phyloP scores from a whole-genome alignment of 2,113 vertebrate genomes.

The Thymallus thymallus region DNA sequence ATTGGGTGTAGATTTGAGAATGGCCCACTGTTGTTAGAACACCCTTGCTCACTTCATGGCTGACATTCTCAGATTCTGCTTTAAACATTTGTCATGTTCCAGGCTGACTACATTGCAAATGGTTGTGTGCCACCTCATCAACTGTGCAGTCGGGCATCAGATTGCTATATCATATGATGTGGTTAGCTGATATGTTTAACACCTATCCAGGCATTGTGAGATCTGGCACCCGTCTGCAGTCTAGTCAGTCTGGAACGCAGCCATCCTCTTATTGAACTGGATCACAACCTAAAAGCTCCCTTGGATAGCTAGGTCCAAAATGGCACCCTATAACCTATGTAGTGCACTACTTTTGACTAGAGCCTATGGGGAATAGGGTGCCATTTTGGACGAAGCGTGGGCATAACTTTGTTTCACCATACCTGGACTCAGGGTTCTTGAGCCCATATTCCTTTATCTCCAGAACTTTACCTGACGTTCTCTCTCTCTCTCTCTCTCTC shows the following conservation, averaged over 20 bases:
- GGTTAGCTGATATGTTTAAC: no score
- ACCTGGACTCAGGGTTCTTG: conserved; percentile 20
- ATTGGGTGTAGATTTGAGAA: neutral
- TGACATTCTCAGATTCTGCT: neutral
- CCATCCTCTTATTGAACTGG: conserved; percentile 8
- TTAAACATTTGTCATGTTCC: no score
- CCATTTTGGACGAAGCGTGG: conserved; percentile 16
- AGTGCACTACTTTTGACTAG: no score
- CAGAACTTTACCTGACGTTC: conserved; percentile 49
- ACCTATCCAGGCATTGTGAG: no score
- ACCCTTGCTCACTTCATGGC: neutral
- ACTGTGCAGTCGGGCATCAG: no score
- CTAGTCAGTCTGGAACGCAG: neutral
- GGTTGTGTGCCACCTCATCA: no score
- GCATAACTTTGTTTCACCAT: conserved; percentile 38
- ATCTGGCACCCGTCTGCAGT: no score
- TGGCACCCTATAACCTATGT: no score
- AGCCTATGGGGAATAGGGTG: no score
- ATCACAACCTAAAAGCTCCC: conserved; percentile 29
- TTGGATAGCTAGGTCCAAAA: conserved; percentile 11
- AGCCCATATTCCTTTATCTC: conserved; percentile 18
- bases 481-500: conserved; percentile 30
- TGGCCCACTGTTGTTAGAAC: neutral
- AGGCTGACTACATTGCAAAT: no score
- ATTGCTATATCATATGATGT: no score